Evolutionary conservation across 2,888 invertebrate genomes (phyloP), one percentile per base, ranked within the genome.

Genomic region (Drosophila mimica): DNA sequence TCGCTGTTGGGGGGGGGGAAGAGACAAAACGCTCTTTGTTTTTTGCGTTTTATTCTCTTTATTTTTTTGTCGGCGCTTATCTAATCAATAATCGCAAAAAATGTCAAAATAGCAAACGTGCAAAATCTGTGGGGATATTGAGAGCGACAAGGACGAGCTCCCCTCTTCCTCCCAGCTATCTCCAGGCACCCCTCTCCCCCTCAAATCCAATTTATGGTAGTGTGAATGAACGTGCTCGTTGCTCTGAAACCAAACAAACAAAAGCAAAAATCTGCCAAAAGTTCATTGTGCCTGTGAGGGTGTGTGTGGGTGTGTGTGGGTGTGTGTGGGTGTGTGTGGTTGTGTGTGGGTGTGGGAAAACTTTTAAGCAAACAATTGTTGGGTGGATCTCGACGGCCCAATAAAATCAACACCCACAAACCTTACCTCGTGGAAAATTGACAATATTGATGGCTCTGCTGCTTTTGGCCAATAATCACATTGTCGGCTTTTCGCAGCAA

Each of bases 41-140:
- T 69, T 68, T 46, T 51, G 33, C 54, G 40, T 74, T 53, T 51
- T 60, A 62, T 66, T 63, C 51, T 70, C 25, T 67, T 51, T 56
- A n/a, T 28, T 62, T 63, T 71, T 69, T 65, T 61, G 58, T 51
- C 63, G 70, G 38, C 79, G 67, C 74, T 87, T 89, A 89, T 87
- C 86, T 89, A 87, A 87, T 87, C 86, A 87, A 87, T 87, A 87
- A 89, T 87, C 86, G 70, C 70, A 69, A 76, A 74, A 88, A 89
- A 83, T 83, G 83, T 89, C 87, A 84, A 81, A 88, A 81, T 79
- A 84, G 81, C 86, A 87, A 89, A 87, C 87, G 86, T 87, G 86
- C 83, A 81, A 87, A 84, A 79, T 84, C 89, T 71, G 81, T 73
- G 66, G 85, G 89, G 79, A 87, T 84, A 84, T 73, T 70, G 79